Evolutionary conservation across 2,113 vertebrate species (phyloP).

Genomic region (Copsychus sechellarum): DNA sequence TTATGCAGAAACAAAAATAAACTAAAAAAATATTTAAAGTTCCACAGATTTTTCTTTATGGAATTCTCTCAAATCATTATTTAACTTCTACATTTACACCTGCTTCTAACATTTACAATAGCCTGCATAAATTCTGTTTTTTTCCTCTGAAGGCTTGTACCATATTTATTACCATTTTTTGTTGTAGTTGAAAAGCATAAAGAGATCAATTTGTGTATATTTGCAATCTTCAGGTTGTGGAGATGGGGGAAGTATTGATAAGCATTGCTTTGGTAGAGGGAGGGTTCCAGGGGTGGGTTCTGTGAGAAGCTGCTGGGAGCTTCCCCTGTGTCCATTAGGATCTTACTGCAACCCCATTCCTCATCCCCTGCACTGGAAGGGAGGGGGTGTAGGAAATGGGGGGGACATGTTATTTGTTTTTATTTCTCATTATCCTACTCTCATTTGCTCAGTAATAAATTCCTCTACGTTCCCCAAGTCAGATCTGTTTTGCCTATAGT

Average conservation of each 20-base stretch:
- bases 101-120: not conserved
- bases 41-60: not conserved
- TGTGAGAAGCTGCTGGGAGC: not conserved
- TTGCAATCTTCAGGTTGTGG: not conserved
- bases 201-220: not conserved
- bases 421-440: not conserved
- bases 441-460: not conserved
- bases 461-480: fast-evolving
- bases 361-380: not conserved
- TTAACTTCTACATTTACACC: not conserved
- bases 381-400: fast-evolving
- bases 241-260: not conserved
- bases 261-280: not conserved
- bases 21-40: not conserved
- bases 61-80: not conserved
- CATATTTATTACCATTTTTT: not conserved
- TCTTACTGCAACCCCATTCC: not conserved
- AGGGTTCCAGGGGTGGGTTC: not conserved
- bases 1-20: not conserved
- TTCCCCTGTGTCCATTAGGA: not conserved
- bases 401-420: not conserved
- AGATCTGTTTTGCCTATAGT: not conserved
- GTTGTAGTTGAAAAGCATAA: not conserved
- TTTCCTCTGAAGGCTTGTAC: not conserved
- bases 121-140: not conserved